phyloP scores from a whole-genome alignment of 23 tunicate genomes.

The Botrylloides violaceus region DNA sequence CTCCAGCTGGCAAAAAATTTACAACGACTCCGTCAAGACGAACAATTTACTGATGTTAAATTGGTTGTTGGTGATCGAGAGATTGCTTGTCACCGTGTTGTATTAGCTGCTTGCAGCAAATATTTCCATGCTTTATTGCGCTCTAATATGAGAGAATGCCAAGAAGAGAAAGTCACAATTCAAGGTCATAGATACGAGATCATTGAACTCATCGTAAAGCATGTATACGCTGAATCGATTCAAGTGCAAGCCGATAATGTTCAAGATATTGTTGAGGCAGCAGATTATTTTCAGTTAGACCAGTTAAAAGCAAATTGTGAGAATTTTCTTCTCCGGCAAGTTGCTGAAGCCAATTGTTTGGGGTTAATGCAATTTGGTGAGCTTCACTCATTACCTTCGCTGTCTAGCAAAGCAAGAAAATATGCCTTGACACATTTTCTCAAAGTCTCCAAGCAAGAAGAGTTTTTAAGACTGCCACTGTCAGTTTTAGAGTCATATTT shows the following conservation, averaged over 20 bases:
- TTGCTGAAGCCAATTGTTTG: constrained; percentile 61
- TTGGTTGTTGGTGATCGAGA: constrained; percentile 65
- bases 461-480: constrained; percentile 61
- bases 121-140: constrained; percentile 68
- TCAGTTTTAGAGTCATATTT: constrained; percentile 35
- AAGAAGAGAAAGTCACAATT: constrained; percentile 58
- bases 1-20: constrained; percentile 17
- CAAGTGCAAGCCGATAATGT: constrained; percentile 49
- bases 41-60: constrained; percentile 64
- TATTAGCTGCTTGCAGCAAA: constrained; percentile 78
- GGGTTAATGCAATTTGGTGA: constrained; percentile 71
- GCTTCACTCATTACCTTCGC: constrained; percentile 57
- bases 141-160: constrained; percentile 67
- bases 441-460: constrained; percentile 72
- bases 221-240: constrained; percentile 71
- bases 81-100: constrained; percentile 69
- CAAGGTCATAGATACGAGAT: constrained; percentile 63
- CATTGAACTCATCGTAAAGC: constrained; percentile 57
- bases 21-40: constrained; percentile 26
- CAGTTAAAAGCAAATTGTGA: constrained; percentile 54
- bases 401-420: constrained; percentile 46
- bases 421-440: constrained; percentile 48
- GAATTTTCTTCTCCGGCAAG: constrained; percentile 56
- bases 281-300: constrained; percentile 83
- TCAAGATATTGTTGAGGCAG: constrained; percentile 88